phyloP scores from a whole-genome alignment of 2,797 vertebrate species.

The Luscinia megarhynchos region DNA sequence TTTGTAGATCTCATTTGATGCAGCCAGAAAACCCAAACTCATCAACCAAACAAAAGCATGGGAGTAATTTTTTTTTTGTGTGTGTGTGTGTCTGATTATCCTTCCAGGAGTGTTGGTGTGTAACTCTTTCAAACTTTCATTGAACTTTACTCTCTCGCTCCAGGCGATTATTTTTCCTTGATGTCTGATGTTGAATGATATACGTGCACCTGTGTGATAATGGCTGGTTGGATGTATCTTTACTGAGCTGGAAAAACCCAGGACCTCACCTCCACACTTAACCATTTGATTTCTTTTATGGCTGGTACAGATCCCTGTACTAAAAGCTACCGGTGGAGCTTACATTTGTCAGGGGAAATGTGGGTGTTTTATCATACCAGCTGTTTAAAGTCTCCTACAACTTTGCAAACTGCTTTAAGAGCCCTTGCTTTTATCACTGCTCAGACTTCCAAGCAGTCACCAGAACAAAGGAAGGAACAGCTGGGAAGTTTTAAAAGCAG shows the following conservation, averaged over 20 bases:
- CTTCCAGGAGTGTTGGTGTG: conserved; percentile 60
- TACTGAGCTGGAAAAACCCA: conserved; percentile 35
- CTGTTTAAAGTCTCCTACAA: conserved; percentile 74
- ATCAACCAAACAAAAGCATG: conserved; percentile 64
- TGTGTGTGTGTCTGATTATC: conserved; percentile 47
- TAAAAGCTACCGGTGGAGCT: conserved; percentile 68
- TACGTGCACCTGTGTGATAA: conserved; percentile 41
- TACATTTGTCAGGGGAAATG: conserved; percentile 68
- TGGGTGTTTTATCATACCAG: conserved; percentile 66
- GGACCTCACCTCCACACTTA: conserved; percentile 28
- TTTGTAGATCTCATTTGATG: conserved; percentile 75
- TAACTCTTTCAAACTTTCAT: conserved; percentile 68
- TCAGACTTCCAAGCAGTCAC: conserved; percentile 58
- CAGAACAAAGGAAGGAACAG: conserved; percentile 63
- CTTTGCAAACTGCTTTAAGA: conserved; percentile 50
- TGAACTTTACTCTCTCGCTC: conserved; percentile 66
- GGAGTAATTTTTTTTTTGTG: conserved; percentile 13
- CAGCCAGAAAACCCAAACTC: conserved; percentile 75
- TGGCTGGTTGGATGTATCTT: conserved; percentile 50
- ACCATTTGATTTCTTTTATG: conserved; percentile 48
- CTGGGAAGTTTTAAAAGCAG: conserved; percentile 57
- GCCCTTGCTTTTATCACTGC: conserved; percentile 65
- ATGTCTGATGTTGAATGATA: conserved; percentile 51
- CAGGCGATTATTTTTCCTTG: conserved; percentile 35
- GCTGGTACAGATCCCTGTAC: conserved; percentile 29